Evolutionary conservation across 2,113 vertebrate species (phyloP), one percentile per base, ranked within the genome.

Genomic region (Rousettus leschenaultii): DNA sequence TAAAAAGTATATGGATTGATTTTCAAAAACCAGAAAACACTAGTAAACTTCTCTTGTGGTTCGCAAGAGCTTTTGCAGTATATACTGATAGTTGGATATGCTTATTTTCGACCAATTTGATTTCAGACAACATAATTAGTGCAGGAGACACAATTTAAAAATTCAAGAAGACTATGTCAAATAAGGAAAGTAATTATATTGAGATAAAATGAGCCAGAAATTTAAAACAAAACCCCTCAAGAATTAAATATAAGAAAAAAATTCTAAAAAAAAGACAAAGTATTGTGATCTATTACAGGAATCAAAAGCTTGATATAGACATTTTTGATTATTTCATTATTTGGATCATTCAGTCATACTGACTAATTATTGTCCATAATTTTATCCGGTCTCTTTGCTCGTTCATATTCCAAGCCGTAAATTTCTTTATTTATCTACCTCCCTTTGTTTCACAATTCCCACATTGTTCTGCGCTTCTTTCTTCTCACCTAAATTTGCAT

Each of bases 81-180:
- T 66, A 53, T 55, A 40, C 24, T 55, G 5, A 68, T 33, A 45
- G 24, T 63, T 73, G 5, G 28, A 79, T 92, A 40, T 38, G 38
- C 65, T 89, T 74, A 43, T n/a, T 86, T 95, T 74, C 38, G n/a
- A 94, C 19, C 48, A 80, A 5, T 94, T 88, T 73, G 30, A 80
- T 89, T 57, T 75, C 43, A 94, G 59, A 68, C 21, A 75, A 68
- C 22, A 86, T 35, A 18, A 45, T 40, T 48, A 18, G 22, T 78
- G 3, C 33, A 84, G 10, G 28, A 79, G 22, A 84, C 26, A 63
- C 15, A 30, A 84, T 84, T 94, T 38, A 43, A 66, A 88, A 73
- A 51, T 66, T 78, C 0, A 78, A 59, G 14, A 63, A 78, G 66
- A 66, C 11, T 55, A 11, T 33, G 5, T 48, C 53, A 68, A 84